Conservation (phyloP, 2,888 invertebrate species). For the Trissoscelio sp. region DNA sequence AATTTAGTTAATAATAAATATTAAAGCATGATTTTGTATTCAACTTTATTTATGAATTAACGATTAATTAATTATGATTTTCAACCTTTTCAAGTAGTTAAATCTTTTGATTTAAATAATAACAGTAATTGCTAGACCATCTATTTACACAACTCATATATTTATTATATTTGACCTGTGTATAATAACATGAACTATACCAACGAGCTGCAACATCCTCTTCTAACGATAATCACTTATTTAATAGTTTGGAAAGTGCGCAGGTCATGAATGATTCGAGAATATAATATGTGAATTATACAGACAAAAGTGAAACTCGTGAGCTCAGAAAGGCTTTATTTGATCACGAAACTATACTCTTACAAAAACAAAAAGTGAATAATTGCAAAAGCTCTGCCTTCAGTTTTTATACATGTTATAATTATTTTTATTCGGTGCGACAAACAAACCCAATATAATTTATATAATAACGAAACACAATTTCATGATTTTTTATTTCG, state of each 20-base stretch:
- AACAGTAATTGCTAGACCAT: not conserved
- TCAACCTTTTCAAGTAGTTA: constrained; percentile 1
- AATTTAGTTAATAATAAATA: no score
- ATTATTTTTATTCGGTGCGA: no score
- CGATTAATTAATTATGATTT: constrained; percentile 32
- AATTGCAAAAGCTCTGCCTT: not conserved
- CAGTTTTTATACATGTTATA: not conserved
- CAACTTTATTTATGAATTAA: no score
- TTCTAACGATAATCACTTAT: constrained; percentile 67
- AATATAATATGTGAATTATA: constrained; percentile 60
- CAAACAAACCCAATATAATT: no score
- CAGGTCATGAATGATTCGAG: constrained; percentile 57
- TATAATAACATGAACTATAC: constrained; percentile 59
- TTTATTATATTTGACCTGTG: constrained; percentile 51
- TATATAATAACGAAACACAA: no score
- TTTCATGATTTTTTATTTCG: no score
- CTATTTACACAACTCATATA: no score
- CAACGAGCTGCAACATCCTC: constrained; percentile 64
- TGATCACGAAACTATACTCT: constrained; percentile 17
- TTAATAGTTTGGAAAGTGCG: constrained; percentile 67
- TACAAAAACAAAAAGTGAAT: not conserved
- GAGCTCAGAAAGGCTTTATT: constrained; percentile 31
- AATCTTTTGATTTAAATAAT: constrained; percentile 1
- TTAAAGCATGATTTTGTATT: no score
- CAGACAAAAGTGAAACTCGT: constrained; percentile 46